Conservation (phyloP, 2,113 vertebrate genomes). For the Isichthys henryi region DNA sequence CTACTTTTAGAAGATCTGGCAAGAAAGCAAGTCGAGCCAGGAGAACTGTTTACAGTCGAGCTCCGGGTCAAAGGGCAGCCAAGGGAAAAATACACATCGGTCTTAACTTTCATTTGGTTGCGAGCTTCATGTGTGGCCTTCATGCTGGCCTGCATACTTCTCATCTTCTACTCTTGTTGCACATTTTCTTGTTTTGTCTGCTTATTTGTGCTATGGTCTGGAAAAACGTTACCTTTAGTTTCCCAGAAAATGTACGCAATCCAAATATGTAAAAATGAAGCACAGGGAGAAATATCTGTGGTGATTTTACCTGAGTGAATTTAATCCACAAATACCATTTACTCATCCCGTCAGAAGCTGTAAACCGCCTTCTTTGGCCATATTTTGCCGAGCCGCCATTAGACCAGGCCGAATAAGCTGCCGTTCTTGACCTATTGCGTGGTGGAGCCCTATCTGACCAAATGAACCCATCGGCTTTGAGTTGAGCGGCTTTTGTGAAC, state of each 20-base stretch:
- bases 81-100: constrained; percentile 30
- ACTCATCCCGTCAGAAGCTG: not conserved
- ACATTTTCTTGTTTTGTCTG: constrained; percentile 38
- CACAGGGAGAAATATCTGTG: constrained; percentile 25
- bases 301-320: constrained; percentile 26
- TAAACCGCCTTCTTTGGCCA: not conserved
- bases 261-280: constrained; percentile 51
- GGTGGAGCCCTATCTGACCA: not conserved
- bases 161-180: constrained; percentile 50
- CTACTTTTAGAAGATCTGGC: not conserved
- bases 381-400: not conserved
- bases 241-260: constrained; percentile 41
- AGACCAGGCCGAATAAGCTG: not conserved
- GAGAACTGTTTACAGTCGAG: constrained; percentile 26
- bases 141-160: constrained; percentile 38
- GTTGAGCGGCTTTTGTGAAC: not conserved
- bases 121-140: constrained; percentile 57
- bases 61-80: constrained; percentile 26
- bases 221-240: constrained; percentile 58
- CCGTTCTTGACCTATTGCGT: not conserved
- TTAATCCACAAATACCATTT: constrained; percentile 28
- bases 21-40: not conserved
- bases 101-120: constrained; percentile 39
- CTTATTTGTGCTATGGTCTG: constrained; percentile 52
- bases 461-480: not conserved